Percentiles rank a stretch among this genome's conserved stretches.
Conservation (phyloP, 2,888 invertebrate species). For the Elegia similella region DNA sequence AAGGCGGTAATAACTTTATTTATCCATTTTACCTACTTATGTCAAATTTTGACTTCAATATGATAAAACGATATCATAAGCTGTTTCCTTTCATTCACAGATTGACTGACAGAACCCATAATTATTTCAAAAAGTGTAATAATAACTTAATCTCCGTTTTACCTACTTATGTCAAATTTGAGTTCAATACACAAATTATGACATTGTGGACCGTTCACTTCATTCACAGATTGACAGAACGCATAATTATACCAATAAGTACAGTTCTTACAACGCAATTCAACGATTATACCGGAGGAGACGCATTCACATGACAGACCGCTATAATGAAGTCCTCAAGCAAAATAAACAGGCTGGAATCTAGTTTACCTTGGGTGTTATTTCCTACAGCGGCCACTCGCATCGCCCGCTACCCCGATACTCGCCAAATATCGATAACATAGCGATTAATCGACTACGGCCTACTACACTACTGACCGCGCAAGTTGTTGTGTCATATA, state of each 20-base stretch:
- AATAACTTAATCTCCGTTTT: too few species aligned
- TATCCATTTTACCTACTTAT: too few species aligned
- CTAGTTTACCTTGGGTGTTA: constrained; percentile 72
- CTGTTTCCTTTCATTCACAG: too few species aligned
- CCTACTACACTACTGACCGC: constrained; percentile 12
- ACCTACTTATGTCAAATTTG: neutral
- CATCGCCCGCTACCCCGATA: constrained; percentile 32
- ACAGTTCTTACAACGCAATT: constrained; percentile 1
- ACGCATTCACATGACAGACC: constrained; percentile 7
- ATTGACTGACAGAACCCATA: too few species aligned
- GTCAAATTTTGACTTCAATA: too few species aligned
- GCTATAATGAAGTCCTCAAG: constrained; percentile 48
- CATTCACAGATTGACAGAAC: neutral
- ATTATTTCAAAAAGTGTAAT: too few species aligned
- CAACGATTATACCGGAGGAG: neutral
- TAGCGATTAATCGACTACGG: constrained; percentile 6
- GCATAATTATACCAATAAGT: neutral
- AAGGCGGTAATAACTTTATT: too few species aligned
- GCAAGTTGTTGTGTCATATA: neutral
- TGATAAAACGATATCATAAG: too few species aligned
- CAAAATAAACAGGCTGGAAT: constrained; percentile 60
- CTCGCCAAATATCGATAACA: constrained; percentile 19
- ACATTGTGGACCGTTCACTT: neutral
- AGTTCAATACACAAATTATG: neutral
- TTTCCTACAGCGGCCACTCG: constrained; percentile 63